Evolutionary conservation across 2,797 vertebrate genomes (phyloP).

Genomic region (Passerculus sandwichensis): DNA sequence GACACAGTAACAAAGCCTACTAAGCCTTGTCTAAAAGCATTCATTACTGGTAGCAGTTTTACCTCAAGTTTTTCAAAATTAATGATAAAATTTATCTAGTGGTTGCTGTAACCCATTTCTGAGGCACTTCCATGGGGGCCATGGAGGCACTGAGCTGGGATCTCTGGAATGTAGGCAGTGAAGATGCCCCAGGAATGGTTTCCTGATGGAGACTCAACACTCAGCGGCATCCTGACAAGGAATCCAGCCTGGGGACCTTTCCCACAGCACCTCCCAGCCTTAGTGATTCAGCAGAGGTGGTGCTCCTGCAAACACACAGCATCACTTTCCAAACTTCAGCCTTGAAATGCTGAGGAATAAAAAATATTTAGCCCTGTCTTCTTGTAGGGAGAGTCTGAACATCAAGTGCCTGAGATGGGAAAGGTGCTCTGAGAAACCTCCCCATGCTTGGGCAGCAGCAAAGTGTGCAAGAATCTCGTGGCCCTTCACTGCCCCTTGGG

Average conservation of each 20-base stretch:
- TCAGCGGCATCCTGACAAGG: background rate
- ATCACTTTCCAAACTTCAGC: background rate
- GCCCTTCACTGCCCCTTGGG: rapidly evolving
- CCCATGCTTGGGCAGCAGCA: background rate
- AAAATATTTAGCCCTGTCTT: background rate
- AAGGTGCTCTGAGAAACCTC: background rate
- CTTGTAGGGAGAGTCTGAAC: background rate
- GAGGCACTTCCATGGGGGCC: background rate
- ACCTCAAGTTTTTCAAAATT: conserved; percentile 25
- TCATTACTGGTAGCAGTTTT: conserved; percentile 1
- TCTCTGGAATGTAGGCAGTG: background rate
- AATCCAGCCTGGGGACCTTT: background rate
- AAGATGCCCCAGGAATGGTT: background rate
- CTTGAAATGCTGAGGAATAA: background rate
- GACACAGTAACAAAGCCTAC: conserved; percentile 38
- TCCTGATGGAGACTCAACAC: background rate
- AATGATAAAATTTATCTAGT: background rate
- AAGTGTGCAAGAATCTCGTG: rapidly evolving
- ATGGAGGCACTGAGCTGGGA: background rate
- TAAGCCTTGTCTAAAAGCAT: conserved; percentile 36
- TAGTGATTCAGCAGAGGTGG: background rate
- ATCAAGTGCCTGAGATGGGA: background rate
- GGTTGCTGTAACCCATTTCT: background rate
- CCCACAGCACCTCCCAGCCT: background rate
- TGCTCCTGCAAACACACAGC: background rate